phyloP scores from a whole-genome alignment of 2,888 invertebrate species.

The Scaptomyza flava region DNA sequence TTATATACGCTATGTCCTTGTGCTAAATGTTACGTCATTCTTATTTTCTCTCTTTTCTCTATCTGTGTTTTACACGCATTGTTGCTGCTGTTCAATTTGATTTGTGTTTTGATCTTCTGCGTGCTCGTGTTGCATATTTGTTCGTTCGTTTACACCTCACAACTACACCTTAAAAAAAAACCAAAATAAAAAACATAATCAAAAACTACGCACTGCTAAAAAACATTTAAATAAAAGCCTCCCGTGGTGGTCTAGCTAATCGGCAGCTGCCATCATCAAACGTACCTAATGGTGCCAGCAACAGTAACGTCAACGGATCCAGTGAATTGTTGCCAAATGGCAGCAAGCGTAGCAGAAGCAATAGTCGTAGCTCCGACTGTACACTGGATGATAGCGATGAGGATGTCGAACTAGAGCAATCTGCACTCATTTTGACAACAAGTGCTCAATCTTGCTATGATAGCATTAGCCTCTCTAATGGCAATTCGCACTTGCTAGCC shows the following conservation, averaged over 20 bases:
- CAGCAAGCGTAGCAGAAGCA: constrained; percentile 85
- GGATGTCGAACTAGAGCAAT: constrained; percentile 77
- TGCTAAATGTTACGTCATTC: constrained; percentile 59
- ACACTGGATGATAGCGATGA: constrained; percentile 82
- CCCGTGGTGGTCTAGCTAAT: constrained; percentile 90
- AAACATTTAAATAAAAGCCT: constrained; percentile 85
- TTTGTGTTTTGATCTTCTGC: constrained; percentile 51
- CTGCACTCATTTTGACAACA: constrained; percentile 45
- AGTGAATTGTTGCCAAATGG: constrained; percentile 62
- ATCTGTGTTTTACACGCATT: constrained; percentile 38
- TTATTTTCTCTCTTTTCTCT: constrained; percentile 45
- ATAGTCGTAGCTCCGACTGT: constrained; percentile 83
- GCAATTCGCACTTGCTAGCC: constrained; percentile 85
- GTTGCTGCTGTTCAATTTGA: constrained; percentile 40
- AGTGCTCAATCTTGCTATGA: constrained; percentile 39
- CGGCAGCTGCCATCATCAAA: constrained; percentile 87
- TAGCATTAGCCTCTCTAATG: constrained; percentile 84
- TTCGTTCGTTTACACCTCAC: constrained; percentile 47
- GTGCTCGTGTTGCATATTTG: constrained; percentile 50
- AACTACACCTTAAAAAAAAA: constrained; percentile 36
- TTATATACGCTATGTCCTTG: constrained; percentile 42
- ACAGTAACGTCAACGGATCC: constrained; percentile 31
- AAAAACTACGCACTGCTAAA: constrained; percentile 35
- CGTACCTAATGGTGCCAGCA: constrained; percentile 40
- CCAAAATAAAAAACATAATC: constrained; percentile 21